These are phyloP conservation scores for Lates japonicus DNA, from an alignment of 2,797 vertebrate species.

Conservation along the genomic window DNA sequence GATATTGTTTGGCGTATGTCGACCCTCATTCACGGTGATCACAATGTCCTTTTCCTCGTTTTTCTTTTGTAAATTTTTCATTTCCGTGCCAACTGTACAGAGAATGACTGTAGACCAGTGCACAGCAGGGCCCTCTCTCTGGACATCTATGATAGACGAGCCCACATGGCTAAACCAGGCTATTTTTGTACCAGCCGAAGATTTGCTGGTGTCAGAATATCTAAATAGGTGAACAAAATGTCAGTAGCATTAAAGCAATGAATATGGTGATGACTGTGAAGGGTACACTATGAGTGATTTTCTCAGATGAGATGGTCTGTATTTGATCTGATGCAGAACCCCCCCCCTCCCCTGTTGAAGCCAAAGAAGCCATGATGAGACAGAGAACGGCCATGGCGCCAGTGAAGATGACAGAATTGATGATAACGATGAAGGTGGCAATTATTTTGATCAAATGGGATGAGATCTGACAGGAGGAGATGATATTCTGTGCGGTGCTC, in stretches of 20 bases:
- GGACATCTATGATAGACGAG: conserved; percentile 50
- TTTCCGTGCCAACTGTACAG: conserved; percentile 23
- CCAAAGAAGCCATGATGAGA: conserved; percentile 73
- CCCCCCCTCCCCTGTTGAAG: conserved; percentile 55
- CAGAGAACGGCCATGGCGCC: conserved; percentile 64
- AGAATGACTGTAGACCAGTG: conserved; percentile 16
- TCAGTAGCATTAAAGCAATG: conserved; percentile 74
- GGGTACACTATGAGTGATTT: conserved; percentile 66
- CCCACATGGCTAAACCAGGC: conserved; percentile 31
- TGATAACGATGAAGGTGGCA: conserved; percentile 80
- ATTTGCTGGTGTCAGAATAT: conserved; percentile 70
- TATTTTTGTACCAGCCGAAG: conserved; percentile 53
- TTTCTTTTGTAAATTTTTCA: conserved; percentile 27
- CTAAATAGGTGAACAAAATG: conserved; percentile 73
- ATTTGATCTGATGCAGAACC: conserved; percentile 71
- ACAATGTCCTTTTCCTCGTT: conserved; percentile 22
- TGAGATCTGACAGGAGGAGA: conserved; percentile 82
- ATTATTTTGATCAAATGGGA: conserved; percentile 84
- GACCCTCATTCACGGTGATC: conserved; percentile 19
- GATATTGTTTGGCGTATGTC: conserved; percentile 9
- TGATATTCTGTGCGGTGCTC: conserved; percentile 78
- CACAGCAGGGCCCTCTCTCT: conserved; percentile 41
- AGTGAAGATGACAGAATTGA: conserved; percentile 77
- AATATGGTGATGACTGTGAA: conserved; percentile 78
- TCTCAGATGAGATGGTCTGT: conserved; percentile 62